Evolutionary conservation across 2,113 vertebrate species (phyloP), one percentile per base, ranked within the genome.

Genomic region (Taxidea taxus): DNA sequence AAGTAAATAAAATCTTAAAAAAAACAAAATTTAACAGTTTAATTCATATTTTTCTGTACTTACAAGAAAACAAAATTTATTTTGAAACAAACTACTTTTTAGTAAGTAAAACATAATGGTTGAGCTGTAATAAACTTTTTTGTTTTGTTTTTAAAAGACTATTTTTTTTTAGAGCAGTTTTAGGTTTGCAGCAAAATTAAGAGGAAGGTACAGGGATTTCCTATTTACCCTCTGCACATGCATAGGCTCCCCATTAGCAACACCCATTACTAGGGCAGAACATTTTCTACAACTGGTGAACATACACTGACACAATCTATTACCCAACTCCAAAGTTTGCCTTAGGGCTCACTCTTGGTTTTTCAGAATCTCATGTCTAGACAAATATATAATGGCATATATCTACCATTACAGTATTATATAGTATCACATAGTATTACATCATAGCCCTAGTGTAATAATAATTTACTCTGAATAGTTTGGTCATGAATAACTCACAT

Each of bases 81-180:
- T 95, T 90, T 27, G 2, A 96, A 96, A 91, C 15, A 78, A 77
- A 83, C 72, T 81, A 42, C 7, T 39, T 93, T 90, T 75, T 81
- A 68, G 14, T 54, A 91, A 18, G 4, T 82, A 80, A 25, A 96
- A 70, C 3, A 54, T 66, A 70, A 91, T 77, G 21, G 11, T 51
- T 91, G 12, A 37, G 25, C 16, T 74, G 0, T 82, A 87, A 21
- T 64, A 62, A 11, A 8, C 6, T 34, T 42, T 23, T 60, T 74
- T 31, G 12, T 13, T 56, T 75, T 87, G 18, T 56, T 56, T 83
- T 47, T 23, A 6, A 64, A 89, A 92, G 6, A 75, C 6, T 34
- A 10, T 14, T 29, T 16, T 37, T 47, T 88, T 87, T 16, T n/a
- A 56, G 58, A 92, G 1, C 23, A 27, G 6, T 66, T 92, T 88